Evolutionary conservation across 2,888 invertebrate species (phyloP).

Genomic region (Agonopterix alstromeriana): DNA sequence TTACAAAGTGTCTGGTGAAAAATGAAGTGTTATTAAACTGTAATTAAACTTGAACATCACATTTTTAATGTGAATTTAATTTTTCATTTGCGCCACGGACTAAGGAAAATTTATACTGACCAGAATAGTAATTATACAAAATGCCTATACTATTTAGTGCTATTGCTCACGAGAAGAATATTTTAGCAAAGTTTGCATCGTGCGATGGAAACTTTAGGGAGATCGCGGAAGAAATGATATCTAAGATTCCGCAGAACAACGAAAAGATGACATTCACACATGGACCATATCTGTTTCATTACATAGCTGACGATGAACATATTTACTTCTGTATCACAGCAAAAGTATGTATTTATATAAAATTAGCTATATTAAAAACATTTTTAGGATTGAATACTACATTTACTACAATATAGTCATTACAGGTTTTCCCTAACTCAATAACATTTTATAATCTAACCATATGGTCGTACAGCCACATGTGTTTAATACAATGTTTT

Average conservation of each 20-base stretch:
- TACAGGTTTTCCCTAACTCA: too few species aligned
- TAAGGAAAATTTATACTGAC: too few species aligned
- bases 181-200: slow-evolving; percentile 90
- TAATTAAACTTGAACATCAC: neutral
- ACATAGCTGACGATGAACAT: slow-evolving; percentile 86
- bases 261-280: slow-evolving; percentile 93
- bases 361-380: too few species aligned
- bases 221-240: slow-evolving; percentile 90
- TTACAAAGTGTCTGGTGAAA: neutral
- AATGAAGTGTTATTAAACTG: neutral
- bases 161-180: slow-evolving; percentile 85
- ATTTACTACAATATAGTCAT: too few species aligned
- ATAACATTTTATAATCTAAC: too few species aligned
- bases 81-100: too few species aligned
- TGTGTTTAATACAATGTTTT: too few species aligned
- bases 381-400: too few species aligned
- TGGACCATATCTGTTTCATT: slow-evolving; percentile 82
- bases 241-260: slow-evolving; percentile 85
- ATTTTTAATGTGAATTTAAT: too few species aligned
- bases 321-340: slow-evolving; percentile 96
- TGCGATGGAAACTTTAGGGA: slow-evolving; percentile 96
- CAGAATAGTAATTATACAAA: slow-evolving; percentile 9
- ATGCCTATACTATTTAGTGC: slow-evolving; percentile 96
- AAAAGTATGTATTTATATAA: slow-evolving; percentile 74
- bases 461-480: too few species aligned